Evolutionary conservation across 1,140 invertebrate genomes (phyloP), one percentile per base, ranked within the genome.

Genomic region (Episyrphus balteatus): DNA sequence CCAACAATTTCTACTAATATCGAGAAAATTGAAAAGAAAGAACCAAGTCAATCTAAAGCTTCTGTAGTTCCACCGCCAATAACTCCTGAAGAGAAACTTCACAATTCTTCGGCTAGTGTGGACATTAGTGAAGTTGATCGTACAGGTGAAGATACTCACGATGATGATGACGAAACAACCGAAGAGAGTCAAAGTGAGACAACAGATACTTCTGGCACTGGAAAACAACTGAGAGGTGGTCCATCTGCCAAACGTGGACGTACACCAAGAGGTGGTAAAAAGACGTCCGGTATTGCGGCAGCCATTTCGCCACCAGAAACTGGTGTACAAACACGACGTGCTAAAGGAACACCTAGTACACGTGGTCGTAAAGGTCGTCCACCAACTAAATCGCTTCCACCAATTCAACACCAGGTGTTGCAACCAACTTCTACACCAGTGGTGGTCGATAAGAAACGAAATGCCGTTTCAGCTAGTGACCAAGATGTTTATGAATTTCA

Each of bases 401-500:
- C 51, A 47, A 37, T 36, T 17, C 52, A 18, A 53, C 54, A 18
- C 51, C 56, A 53, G 67, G 70, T 42, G 66, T 73, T 58, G 73
- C 74, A 13, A 10, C 31, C 37, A 43, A 2, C 56, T 13, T 51
- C 63, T 8, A 49, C 56, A 13, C 62, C 60, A 17, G 56, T 47
- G 14, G 44, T 53, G 2, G 56, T 49, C 3, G 62, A 65, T 44
- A 66, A 66, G 50, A 66, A 63, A 48, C 38, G 59, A 9, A 62
- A 58, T 47, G 62, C 62, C 38, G 55, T 55, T 0, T 12, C 61
- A 36, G 44, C 50, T n/a, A 46, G 50, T 30, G 59, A 53, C 12
- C 60, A 62, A 47, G 86, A 89, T 58, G 78, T 89, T 3, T 89
- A 89, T 53, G 86, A 89, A 61, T 89, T 88, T 59, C 81, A 84